Conservation (phyloP, 2,113 vertebrate genomes). For the Crotalus horridus region DNA sequence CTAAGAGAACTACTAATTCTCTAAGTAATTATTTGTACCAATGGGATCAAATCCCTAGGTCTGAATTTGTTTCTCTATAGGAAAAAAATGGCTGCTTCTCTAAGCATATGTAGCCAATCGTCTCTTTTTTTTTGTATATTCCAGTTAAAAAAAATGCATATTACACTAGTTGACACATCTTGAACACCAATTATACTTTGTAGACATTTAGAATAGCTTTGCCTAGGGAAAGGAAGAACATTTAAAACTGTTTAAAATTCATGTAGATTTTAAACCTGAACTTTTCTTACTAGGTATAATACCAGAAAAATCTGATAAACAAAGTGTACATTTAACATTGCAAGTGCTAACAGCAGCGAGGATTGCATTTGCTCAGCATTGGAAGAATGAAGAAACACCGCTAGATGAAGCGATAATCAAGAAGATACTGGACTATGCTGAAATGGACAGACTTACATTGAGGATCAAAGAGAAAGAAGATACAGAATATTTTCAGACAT, state of each 20-base stretch:
- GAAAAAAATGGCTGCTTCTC: background rate
- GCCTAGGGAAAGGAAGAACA: background rate
- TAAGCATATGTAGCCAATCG: background rate
- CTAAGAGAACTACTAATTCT: background rate
- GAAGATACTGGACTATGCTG: too few relatives aligned
- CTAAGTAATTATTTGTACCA: background rate
- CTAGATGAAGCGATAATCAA: too few relatives aligned
- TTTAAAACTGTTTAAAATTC: background rate
- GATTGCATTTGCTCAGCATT: too few relatives aligned
- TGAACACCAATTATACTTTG: background rate
- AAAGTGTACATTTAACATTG: too few relatives aligned
- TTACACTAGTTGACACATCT: background rate
- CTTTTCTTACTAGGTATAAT: too few relatives aligned
- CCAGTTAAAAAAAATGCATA: background rate
- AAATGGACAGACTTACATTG: too few relatives aligned
- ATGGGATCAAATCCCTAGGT: background rate
- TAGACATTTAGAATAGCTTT: background rate
- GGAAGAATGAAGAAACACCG: too few relatives aligned
- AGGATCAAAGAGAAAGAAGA: too few relatives aligned
- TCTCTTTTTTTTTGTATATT: background rate
- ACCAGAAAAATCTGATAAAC: too few relatives aligned
- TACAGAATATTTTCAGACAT: too few relatives aligned
- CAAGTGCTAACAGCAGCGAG: too few relatives aligned
- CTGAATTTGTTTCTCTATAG: background rate
- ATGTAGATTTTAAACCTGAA: too few relatives aligned